These are phyloP conservation scores for Cryptocephalus moraei DNA, from an alignment of 2,888 invertebrate genomes.

Conservation along the genomic window DNA sequence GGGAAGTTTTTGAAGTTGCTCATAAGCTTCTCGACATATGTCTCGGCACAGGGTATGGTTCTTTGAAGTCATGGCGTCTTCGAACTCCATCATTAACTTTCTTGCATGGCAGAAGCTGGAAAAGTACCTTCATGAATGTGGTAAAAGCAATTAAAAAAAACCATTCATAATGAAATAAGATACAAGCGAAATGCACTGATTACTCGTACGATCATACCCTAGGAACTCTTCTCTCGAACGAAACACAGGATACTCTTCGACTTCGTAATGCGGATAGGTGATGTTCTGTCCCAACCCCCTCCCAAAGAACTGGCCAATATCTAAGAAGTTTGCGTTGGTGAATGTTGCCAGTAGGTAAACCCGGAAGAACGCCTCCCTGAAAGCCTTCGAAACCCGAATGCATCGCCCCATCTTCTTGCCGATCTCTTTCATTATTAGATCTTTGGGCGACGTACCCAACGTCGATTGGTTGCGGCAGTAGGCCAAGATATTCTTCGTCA, in stretches of 20 bases:
- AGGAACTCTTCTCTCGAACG: conserved; percentile 21
- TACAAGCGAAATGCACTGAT: no score
- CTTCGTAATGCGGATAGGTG: conserved; percentile 19
- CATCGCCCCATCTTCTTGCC: conserved; percentile 22
- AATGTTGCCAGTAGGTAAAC: conserved; percentile 26
- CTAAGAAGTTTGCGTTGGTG: conserved; percentile 19
- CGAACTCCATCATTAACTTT: conserved; percentile 2
- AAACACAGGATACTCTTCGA: conserved; percentile 23
- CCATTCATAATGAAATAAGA: background rate
- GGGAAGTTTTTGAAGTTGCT: background rate
- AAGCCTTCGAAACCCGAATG: conserved; percentile 20
- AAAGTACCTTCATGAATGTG: background rate
- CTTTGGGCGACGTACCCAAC: conserved; percentile 17
- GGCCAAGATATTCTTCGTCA: conserved; percentile 18
- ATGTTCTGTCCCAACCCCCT: conserved; percentile 14
- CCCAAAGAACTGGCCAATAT: conserved; percentile 21
- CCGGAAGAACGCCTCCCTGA: conserved; percentile 20
- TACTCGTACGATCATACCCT: conserved; percentile 12
- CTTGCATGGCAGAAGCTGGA: conserved; percentile 7
- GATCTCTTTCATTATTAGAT: conserved; percentile 21
- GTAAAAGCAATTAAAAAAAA: conserved; percentile 1
- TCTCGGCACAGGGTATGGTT: background rate
- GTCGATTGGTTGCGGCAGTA: conserved; percentile 22
- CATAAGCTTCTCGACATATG: background rate
- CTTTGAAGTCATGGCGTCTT: background rate